Base-by-base conservation (phyloP, 2,113 vertebrate species). In the Oreotrochilus melanogaster region DNA sequence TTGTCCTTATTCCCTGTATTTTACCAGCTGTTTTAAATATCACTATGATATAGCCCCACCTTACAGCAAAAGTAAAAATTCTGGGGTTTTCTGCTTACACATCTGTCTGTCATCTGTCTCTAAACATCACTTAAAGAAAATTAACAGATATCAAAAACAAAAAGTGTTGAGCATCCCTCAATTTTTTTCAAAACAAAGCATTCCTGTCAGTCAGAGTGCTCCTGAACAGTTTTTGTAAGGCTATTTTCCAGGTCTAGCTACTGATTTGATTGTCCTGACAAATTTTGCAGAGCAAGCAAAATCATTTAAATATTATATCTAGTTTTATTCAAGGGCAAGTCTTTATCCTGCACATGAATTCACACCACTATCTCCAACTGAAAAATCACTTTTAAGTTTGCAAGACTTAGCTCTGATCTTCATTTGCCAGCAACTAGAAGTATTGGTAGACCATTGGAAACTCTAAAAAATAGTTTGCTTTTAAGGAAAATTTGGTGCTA, bases 101-200 rank as follows among this genome's bases (percentile, higher is more conserved):
- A 91, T 84, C 89, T 85, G 81, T 88, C 86, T 95, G 71, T 48
- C 81, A 94, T 92, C 83, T 87, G 51, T 94, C 87, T 94, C 93
- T 66, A 65, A 51, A 94, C 88, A 95, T 76, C 81, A 95, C 90
- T 96, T 97, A 96, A 95, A 92, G 76, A 24, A 91, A 95, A 50
- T 31, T 37, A 95, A 93, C 58, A 88, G 78, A 94, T 42, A 23
- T 24, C 4, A 73, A 67, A 70, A 50, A 0, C 7, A 30, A 87
- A 76, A 92, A 96, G 69, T 82, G 22, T 79, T 94, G 91, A 95
- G 35, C 27, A 5, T 7, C 60, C 64, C 96, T 95, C 91, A 35
- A 30, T 86, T 85, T 92, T 92, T 94, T 92, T 96, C 79, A 94
- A 95, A 96, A 76, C 53, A 58, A 82, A 88, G 25, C 54, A 74